Evolutionary conservation across 2,888 invertebrate genomes (phyloP).

Genomic region (Julus scanicus): DNA sequence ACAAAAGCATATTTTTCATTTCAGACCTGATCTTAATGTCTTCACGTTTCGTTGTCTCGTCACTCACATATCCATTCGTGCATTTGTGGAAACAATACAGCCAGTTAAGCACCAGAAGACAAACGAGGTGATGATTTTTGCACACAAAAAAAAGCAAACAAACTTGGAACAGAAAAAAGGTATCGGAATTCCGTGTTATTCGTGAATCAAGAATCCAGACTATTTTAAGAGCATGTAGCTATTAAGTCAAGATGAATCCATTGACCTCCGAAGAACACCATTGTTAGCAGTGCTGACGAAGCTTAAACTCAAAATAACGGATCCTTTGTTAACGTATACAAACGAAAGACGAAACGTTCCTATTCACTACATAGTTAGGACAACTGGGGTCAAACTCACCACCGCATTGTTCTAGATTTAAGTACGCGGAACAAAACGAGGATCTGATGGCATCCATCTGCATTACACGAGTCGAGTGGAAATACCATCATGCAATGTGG

Average conservation of each 20-base stretch:
- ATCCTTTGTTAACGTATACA: neutral
- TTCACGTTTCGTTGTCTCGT: too few relatives aligned
- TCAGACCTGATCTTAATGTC: too few relatives aligned
- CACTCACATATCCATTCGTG: neutral
- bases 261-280: neutral
- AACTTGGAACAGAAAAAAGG: neutral
- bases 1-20: too few relatives aligned
- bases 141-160: neutral
- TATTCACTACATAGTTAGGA: conserved; percentile 25
- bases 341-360: neutral
- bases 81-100: neutral
- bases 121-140: conserved; percentile 4
- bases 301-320: neutral
- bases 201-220: neutral
- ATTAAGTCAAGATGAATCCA: neutral
- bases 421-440: conserved; percentile 14
- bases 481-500: neutral
- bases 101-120: neutral
- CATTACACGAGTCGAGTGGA: neutral
- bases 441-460: conserved; percentile 23
- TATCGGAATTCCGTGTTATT: neutral
- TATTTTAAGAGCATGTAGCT: neutral
- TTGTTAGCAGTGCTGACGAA: conserved; percentile 1
- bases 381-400: neutral
- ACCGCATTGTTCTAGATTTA: neutral